Evolutionary conservation across 2,888 invertebrate genomes (phyloP).

Genomic region (Gandaritis pyraliata): DNA sequence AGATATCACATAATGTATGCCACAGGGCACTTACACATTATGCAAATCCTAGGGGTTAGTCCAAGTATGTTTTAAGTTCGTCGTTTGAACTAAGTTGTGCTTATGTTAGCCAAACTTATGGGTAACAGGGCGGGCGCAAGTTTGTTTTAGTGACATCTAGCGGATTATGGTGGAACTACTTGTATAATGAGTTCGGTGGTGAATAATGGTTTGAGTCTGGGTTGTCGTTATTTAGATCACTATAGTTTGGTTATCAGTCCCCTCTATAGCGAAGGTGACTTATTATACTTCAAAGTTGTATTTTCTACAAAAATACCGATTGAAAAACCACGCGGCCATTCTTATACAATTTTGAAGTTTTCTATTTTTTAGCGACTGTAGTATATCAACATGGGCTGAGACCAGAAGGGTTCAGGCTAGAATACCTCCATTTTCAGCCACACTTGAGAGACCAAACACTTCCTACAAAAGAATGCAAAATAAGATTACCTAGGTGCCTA

Average conservation of each 20-base stretch:
- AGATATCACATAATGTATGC: constrained; percentile 18
- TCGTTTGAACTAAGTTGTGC: constrained; percentile 38
- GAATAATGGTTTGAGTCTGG: constrained; percentile 21
- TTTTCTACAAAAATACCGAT: too few species aligned
- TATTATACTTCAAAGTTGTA: too few species aligned
- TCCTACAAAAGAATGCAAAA: too few species aligned
- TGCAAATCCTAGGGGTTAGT: constrained; percentile 36
- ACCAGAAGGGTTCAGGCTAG: too few species aligned
- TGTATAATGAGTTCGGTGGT: constrained; percentile 22
- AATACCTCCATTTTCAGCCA: too few species aligned
- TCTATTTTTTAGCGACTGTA: too few species aligned
- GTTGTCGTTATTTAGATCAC: constrained; percentile 19
- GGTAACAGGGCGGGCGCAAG: constrained; percentile 26
- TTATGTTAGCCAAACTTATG: constrained; percentile 36
- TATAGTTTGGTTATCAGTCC: background rate
- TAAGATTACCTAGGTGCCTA: too few species aligned
- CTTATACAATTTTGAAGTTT: too few species aligned
- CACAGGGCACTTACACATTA: constrained; percentile 30
- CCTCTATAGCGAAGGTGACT: too few species aligned
- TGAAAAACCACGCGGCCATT: too few species aligned
- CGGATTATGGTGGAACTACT: constrained; percentile 33
- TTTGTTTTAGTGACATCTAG: constrained; percentile 40
- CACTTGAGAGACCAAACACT: too few species aligned
- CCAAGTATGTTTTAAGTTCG: constrained; percentile 40
- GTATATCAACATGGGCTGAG: too few species aligned